Evolutionary conservation across 2,797 vertebrate genomes (phyloP).

Genomic region (Clarias platycephalus): DNA sequence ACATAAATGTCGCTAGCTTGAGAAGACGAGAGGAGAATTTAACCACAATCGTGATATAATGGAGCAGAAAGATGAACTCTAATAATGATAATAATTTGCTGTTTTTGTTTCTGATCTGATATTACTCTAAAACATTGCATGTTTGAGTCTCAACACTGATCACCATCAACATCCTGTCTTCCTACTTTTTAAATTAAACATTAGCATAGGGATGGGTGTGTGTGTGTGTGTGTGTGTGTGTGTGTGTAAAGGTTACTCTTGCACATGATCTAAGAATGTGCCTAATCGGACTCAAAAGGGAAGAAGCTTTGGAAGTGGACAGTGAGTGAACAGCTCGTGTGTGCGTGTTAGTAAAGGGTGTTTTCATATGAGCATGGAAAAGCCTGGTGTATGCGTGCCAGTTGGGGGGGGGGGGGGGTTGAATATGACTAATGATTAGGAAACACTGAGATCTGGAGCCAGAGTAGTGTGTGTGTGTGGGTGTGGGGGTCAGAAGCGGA

Average conservation of each 20-base stretch:
- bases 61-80: neutral
- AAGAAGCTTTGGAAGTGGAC: neutral
- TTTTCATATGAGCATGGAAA: constrained; percentile 32
- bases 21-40: neutral
- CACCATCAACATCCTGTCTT: constrained; percentile 10
- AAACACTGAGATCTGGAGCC: neutral
- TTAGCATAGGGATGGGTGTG: constrained; percentile 56
- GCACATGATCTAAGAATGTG: constrained; percentile 4
- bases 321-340: neutral
- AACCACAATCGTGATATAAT: neutral
- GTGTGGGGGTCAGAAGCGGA: constrained; percentile 84
- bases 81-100: constrained; percentile 8
- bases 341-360: constrained; percentile 54
- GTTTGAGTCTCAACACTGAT: constrained; percentile 7
- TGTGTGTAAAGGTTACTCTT: constrained; percentile 43
- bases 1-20: neutral
- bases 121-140: neutral
- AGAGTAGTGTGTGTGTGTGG: constrained; percentile 1
- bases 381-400: neutral
- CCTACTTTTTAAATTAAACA: constrained; percentile 50
- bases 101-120: neutral
- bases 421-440: neutral
- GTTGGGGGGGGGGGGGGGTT: neutral
- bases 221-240: constrained; percentile 47
- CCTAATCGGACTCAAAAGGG: neutral